These are phyloP conservation scores for Tachuris rubrigastra DNA, from an alignment of 2,113 vertebrate genomes.

Conservation along the genomic window DNA sequence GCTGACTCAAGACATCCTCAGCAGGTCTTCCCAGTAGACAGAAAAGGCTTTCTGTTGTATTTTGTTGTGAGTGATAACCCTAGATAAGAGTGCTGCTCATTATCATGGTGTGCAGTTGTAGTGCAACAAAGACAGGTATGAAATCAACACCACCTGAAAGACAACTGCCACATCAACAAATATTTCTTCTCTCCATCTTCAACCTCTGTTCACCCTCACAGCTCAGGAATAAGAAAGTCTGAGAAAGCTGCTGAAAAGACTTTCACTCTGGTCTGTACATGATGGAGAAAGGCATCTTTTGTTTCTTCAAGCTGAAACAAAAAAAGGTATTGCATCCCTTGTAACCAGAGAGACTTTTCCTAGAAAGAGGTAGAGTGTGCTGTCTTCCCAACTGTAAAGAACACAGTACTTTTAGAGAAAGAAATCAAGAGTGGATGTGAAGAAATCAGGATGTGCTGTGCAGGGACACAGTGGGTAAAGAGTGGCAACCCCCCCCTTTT, in stretches of 20 bases:
- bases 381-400: neutral
- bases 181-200: neutral
- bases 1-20: neutral
- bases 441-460: neutral
- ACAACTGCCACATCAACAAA: neutral
- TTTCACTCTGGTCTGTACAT: neutral
- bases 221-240: neutral
- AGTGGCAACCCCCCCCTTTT: fast-evolving
- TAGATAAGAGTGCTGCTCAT: neutral
- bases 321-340: neutral
- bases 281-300: neutral
- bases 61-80: neutral
- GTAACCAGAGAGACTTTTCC: neutral
- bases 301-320: neutral
- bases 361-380: neutral
- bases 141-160: neutral
- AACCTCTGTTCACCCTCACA: neutral
- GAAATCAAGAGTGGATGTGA: neutral
- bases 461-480: neutral
- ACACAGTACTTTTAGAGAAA: neutral
- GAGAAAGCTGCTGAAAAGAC: neutral
- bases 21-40: neutral
- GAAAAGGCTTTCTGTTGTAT: neutral
- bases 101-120: neutral
- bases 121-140: neutral